Conservation (phyloP, 1,140 invertebrate species). For the Galendromus occidentalis region DNA sequence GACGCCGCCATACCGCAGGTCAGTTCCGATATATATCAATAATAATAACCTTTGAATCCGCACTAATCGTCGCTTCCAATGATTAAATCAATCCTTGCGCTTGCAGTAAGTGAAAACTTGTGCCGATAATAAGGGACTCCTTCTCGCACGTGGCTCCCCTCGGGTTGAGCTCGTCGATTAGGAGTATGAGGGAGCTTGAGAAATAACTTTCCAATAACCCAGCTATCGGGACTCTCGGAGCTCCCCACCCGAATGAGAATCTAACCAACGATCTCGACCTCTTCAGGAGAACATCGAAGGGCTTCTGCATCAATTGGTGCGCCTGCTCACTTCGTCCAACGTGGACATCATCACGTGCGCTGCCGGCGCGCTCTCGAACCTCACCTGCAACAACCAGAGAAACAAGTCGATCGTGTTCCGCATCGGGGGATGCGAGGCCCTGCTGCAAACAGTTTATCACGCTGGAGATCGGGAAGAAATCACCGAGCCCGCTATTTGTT, state of each 20-base stretch:
- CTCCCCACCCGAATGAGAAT: too few species aligned
- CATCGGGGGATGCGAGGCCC: slow-evolving; percentile 30
- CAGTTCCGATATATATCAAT: too few species aligned
- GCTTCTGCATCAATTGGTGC: slow-evolving; percentile 29
- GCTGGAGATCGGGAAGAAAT: slow-evolving; percentile 33
- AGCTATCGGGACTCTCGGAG: too few species aligned
- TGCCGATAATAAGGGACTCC: slow-evolving; percentile 26
- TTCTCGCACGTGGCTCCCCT: slow-evolving; percentile 32
- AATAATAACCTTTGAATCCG: too few species aligned
- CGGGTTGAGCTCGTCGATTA: slow-evolving; percentile 20
- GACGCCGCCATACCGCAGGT: background rate
- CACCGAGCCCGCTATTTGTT: slow-evolving; percentile 34
- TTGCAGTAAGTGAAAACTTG: too few species aligned
- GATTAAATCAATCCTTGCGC: too few species aligned
- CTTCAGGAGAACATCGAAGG: slow-evolving; percentile 23
- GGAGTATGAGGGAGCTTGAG: background rate
- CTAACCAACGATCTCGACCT: background rate
- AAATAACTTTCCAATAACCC: too few species aligned
- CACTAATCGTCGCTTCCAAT: too few species aligned
- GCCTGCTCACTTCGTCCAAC: slow-evolving; percentile 26
- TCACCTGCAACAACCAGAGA: slow-evolving; percentile 34
- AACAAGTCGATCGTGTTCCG: slow-evolving; percentile 32
- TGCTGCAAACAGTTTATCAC: slow-evolving; percentile 29
- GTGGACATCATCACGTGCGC: slow-evolving; percentile 28
- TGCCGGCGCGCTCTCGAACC: slow-evolving; percentile 34